Evolutionary conservation across 2,113 vertebrate species (phyloP), one percentile per base, ranked within the genome.

Genomic region (Sciurus niger): DNA sequence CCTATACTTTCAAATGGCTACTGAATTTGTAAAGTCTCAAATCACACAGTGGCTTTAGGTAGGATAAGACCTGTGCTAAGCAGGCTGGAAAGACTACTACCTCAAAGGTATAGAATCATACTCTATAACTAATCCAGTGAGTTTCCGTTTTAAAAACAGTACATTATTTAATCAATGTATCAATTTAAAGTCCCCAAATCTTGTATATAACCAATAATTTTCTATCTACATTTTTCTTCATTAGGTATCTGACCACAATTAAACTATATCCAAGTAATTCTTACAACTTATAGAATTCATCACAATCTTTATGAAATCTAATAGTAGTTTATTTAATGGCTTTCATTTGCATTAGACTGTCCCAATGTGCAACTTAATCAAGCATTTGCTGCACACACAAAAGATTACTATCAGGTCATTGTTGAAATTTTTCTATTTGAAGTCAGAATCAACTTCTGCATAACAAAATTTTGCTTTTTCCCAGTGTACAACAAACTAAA

Each of bases 131-230:
- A 94, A 86, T 7, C 32, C 74, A 94, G 63, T 92, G 70, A 89
- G 24, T 68, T 84, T 87, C 4, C 30, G 63, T 85, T 93, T 90
- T 94, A 68, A 94, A 93, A 96, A 96, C 53, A 89, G 70, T 72
- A 30, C 17, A 95, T 58, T 97, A 94, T 68, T 86, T 84, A 78
- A 94, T 85, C 18, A 58, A 67, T 95, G 90, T 77, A 85, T 92
- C 43, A 58, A 65, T 58, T 46, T 55, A 30, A 4, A 25, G 48
- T 55, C 32, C 48, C 12, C 90, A 87, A 85, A 85, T 90, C 30
- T 91, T 85, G 34, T 60, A 88, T 0, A 70, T 60, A 94, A 77
- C 8, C 18, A 92, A 73, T 86, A 55, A 78, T 79, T 96, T 94
- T 76, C 93, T 80, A 76, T 30, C 46, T 84, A 51, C 25, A 90